A percentile compares a stretch with the other conserved stretches of the same genome.
Evolutionary conservation across 2,113 vertebrate genomes (phyloP).

Genomic region (Sinocyclocheilus anshuiensis): DNA sequence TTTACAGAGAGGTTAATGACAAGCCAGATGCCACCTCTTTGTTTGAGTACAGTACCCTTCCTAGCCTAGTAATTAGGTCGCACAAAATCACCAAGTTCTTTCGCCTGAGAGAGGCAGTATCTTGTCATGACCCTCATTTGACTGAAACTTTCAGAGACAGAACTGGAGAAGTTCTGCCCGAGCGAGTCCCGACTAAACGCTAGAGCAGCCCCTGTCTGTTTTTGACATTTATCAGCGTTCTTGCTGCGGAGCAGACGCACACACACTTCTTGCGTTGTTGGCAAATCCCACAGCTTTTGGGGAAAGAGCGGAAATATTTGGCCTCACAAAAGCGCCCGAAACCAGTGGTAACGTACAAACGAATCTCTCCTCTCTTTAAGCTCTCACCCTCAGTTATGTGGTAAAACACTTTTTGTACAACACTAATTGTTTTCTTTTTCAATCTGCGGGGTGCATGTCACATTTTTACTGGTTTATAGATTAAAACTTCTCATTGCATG

Average conservation of each 20-base stretch:
- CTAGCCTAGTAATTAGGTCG: conserved; percentile 72
- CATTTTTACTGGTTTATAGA: not conserved
- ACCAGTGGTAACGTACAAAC: conserved; percentile 68
- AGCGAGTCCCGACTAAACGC: conserved; percentile 56
- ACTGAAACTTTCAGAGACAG: conserved; percentile 45
- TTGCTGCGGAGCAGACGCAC: conserved; percentile 62
- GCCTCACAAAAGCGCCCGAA: conserved; percentile 60
- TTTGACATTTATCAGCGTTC: conserved; percentile 66
- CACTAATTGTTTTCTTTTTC: not conserved
- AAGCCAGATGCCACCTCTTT: conserved; percentile 56
- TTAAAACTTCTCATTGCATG: conserved; percentile 27
- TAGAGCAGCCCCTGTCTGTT: conserved; percentile 54
- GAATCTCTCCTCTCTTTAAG: conserved; percentile 46
- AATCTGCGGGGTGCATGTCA: conserved; percentile 21
- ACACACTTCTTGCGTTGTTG: conserved; percentile 52
- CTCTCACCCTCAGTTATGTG: conserved; percentile 24
- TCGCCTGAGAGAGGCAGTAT: conserved; percentile 56
- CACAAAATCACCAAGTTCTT: conserved; percentile 58
- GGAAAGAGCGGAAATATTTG: conserved; percentile 60
- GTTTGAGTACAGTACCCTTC: conserved; percentile 46
- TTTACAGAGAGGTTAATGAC: conserved; percentile 51
- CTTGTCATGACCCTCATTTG: conserved; percentile 54
- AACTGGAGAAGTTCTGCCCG: conserved; percentile 52
- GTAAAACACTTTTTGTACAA: conserved; percentile 20
- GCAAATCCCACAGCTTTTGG: conserved; percentile 54